Evolutionary conservation across 2,888 invertebrate genomes (phyloP), one percentile per base, ranked within the genome.

Genomic region (Acronicta psi): DNA sequence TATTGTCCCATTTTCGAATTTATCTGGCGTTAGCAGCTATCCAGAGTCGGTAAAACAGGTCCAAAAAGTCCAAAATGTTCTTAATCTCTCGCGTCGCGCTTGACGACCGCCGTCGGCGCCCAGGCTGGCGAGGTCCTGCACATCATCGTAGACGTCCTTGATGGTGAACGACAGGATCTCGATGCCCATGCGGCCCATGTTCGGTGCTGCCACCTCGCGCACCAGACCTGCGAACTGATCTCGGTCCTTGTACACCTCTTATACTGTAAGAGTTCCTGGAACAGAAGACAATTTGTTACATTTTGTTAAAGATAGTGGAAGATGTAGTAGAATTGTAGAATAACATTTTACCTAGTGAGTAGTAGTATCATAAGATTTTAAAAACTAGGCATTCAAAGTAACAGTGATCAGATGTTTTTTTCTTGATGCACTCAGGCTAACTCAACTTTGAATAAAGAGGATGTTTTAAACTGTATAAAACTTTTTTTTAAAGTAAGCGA

Each of bases 131-230:
- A 99, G 94, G 92, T 99, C 99, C 93, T 99, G 98, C 56, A 99
- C 99, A 90, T 98, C 97, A 94, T 99, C 99, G 95, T 97, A 98
- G 61, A 99, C 99, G 95, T 99, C 99, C 95, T 99, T 99, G 95
- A 99, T 99, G 82, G 99, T 99, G 94, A 99, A 99, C 73, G 98
- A 99, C 66, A 99, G 96, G 86, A 99, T 99, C 95, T 99, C 99
- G 93, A 99, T 99, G 84, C 99, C 99, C 99, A 99, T 99, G 84
- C 99, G 97, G 43, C 99, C 99, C 66, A 99, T 99, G 95, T 99
- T 99, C 76, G 99, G 99, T 10, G 99, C 98, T 60, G 99, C 99
- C 77, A 98, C 99, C 94, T 99, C 99, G 81, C 99, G 96, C 36
- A 99, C 99, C 80, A 99, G 95, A 51, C 98, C 97, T 69, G 99